A percentile compares a stretch with the other conserved stretches of the same genome.
Conservation (phyloP, 2,797 vertebrate genomes). For the Lagorchestes hirsutus region DNA sequence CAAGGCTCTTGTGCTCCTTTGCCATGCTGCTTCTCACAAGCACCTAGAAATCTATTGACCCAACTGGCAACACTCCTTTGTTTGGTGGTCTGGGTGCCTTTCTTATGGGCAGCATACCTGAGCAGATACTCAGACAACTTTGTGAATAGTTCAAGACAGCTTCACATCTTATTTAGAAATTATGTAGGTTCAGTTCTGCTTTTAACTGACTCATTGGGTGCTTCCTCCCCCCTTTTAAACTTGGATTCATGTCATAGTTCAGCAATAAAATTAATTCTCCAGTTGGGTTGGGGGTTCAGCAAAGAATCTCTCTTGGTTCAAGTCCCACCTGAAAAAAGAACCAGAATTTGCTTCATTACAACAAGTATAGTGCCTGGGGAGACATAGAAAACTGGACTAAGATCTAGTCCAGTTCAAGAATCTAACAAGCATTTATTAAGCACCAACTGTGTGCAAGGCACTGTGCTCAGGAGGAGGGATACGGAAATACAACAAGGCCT, state of each 20-base stretch:
- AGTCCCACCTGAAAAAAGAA: not conserved
- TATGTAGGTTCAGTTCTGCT: not conserved
- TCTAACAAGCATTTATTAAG: not conserved
- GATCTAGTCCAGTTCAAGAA: not conserved
- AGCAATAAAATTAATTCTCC: not conserved
- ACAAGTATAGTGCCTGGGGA: not conserved
- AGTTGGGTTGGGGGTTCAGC: not conserved
- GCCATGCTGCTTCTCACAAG: not conserved
- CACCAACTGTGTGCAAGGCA: not conserved
- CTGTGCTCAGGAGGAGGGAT: not conserved
- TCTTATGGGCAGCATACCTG: not conserved
- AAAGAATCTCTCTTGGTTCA: not conserved
- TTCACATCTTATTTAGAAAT: not conserved
- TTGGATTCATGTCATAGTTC: not conserved
- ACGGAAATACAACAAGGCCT: not conserved
- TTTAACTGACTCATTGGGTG: not conserved
- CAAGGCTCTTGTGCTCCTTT: not conserved
- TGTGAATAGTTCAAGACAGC: not conserved
- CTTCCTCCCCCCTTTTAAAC: not conserved
- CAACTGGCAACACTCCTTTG: not conserved
- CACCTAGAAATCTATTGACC: not conserved
- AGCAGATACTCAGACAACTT: not conserved
- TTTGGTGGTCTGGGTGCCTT: not conserved
- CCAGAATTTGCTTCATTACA: not conserved
- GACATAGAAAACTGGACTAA: not conserved